A percentile compares a stretch with the other conserved stretches of the same genome.
These are phyloP conservation scores for Gadopsis marmoratus DNA, from an alignment of 2,797 vertebrate genomes.

Conservation along the genomic window DNA sequence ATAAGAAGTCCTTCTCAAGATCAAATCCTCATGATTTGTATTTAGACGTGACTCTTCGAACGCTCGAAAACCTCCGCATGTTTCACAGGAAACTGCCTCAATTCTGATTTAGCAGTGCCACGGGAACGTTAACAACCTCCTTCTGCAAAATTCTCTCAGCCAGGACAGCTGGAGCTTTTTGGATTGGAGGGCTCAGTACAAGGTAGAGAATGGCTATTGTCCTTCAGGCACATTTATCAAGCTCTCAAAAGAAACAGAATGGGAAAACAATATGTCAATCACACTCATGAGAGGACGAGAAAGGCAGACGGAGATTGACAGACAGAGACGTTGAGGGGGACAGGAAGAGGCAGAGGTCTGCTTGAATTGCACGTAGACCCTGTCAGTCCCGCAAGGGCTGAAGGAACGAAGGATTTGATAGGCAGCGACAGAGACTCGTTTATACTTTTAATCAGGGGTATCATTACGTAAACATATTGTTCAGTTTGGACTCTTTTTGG, in stretches of 20 bases:
- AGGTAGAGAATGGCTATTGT: conserved; percentile 49
- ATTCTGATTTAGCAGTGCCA: neutral
- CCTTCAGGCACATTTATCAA: conserved; percentile 67
- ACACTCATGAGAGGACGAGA: conserved; percentile 28
- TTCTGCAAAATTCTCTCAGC: conserved; percentile 10
- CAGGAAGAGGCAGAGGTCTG: conserved; percentile 57
- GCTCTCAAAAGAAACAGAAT: conserved; percentile 52
- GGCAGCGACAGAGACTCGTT: conserved; percentile 27
- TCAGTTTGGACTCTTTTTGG: conserved; percentile 22
- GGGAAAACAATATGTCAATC: conserved; percentile 62
- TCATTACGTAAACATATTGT: conserved; percentile 27
- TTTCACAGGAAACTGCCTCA: conserved; percentile 16
- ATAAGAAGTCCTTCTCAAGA: conserved; percentile 6
- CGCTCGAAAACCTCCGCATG: neutral
- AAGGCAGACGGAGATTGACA: conserved; percentile 49
- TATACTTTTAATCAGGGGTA: conserved; percentile 52
- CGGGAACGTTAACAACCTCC: conserved; percentile 34
- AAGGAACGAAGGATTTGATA: conserved; percentile 18
- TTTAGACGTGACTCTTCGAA: conserved; percentile 9
- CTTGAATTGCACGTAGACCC: conserved; percentile 43
- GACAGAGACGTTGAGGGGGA: conserved; percentile 41
- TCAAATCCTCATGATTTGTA: conserved; percentile 3
- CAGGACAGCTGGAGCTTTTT: conserved; percentile 18
- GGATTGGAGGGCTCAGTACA: conserved; percentile 27
- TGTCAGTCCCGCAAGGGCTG: conserved; percentile 45